A percentile compares a stretch with the other conserved stretches of the same genome.
Conservation (phyloP, 2,888 invertebrate species). For the Steromphala cineraria region DNA sequence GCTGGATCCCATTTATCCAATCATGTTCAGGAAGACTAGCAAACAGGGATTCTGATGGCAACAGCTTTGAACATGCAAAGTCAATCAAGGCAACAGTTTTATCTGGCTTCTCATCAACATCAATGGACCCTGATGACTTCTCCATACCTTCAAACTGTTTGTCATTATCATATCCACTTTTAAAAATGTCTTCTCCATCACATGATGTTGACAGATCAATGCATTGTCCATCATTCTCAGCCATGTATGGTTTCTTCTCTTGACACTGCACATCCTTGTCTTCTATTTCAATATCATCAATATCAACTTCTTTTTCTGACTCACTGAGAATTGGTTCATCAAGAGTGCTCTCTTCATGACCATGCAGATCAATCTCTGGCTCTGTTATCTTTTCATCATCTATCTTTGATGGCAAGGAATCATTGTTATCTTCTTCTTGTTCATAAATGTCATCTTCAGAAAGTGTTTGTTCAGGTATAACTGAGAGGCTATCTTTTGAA, state of each 20-base stretch:
- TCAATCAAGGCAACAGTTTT: not conserved
- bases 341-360: not conserved
- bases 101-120: not conserved
- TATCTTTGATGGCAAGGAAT: too few species aligned
- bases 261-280: too few species aligned
- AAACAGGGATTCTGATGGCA: not conserved
- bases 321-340: not conserved
- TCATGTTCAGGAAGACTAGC: not conserved
- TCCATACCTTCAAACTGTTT: not conserved
- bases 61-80: not conserved
- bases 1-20: conserved; percentile 9
- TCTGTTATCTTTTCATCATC: not conserved
- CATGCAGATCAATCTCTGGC: not conserved
- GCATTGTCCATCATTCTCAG: too few species aligned
- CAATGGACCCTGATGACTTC: not conserved
- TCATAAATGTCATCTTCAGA: too few species aligned
- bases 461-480: too few species aligned
- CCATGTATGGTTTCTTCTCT: too few species aligned
- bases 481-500: too few species aligned
- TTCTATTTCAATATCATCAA: too few species aligned
- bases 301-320: too few species aligned
- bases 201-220: not conserved
- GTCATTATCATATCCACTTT: not conserved
- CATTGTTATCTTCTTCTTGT: not conserved
- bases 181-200: not conserved